Conservation (phyloP, 2,888 invertebrate species). For the Rhynchonema sp. region DNA sequence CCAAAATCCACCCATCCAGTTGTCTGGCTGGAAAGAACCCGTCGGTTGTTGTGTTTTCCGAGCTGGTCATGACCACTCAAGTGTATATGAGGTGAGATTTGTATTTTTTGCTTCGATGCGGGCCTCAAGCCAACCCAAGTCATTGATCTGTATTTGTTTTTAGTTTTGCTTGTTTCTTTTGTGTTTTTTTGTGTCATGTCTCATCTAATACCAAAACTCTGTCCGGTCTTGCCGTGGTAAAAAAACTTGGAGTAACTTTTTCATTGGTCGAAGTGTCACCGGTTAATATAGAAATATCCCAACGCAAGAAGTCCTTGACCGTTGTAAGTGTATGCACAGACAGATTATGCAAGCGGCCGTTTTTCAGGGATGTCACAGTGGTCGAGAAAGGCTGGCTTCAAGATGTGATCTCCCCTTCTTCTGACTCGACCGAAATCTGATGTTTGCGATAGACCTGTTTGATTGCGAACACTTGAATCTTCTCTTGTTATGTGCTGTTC, state of each 20-base stretch:
- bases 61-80: conserved; percentile 18
- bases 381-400: background rate
- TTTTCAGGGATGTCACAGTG: background rate
- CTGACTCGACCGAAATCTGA: too few relatives aligned
- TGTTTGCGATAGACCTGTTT: too few relatives aligned
- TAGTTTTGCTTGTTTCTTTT: background rate
- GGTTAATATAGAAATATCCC: too few relatives aligned
- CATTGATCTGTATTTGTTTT: background rate
- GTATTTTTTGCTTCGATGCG: background rate
- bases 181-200: background rate
- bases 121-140: too few relatives aligned
- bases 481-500: too few relatives aligned
- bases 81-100: conserved; percentile 9
- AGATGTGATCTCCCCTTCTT: background rate
- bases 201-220: background rate
- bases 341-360: too few relatives aligned
- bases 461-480: too few relatives aligned
- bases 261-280: too few relatives aligned
- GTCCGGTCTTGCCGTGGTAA: too few relatives aligned
- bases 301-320: too few relatives aligned
- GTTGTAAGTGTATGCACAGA: too few relatives aligned
- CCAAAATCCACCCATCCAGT: conserved; percentile 8
- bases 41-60: conserved; percentile 17
- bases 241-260: too few relatives aligned
- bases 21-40: conserved; percentile 5